Evolutionary conservation across 2,797 vertebrate species (phyloP), one percentile per base, ranked within the genome.

Genomic region (Platalea minor): DNA sequence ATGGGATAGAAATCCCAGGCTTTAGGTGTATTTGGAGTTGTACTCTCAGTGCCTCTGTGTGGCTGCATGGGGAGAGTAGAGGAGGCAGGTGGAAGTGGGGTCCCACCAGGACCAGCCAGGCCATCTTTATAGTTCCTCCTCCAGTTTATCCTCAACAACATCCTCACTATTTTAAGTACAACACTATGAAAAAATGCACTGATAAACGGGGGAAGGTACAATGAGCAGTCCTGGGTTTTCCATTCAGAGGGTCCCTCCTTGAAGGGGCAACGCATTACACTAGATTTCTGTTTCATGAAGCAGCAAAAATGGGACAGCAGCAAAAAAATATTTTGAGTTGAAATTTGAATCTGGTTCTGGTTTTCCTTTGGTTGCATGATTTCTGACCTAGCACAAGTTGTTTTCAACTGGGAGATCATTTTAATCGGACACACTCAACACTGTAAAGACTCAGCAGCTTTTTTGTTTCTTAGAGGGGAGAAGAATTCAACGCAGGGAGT

Each of bases 41-140:
- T 39, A 25, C 35, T 54, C 31, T 50, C 31, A 10, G 59, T 43
- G 39, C 31, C 26, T 28, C 31, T n/a, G 31, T 3, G 39, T 1
- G 0, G 35, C 82, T 3, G 3, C 0, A 0, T 20, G 33, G 17
- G 33, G 51, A 56, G 17, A 11, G 12, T 33, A 24, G 41, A 59
- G 45, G 35, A 39, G 23, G 65, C 19, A 23, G 46, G 33, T 65
- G 29, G 46, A 46, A 61, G 24, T 5, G n/a, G 28, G 29, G 43
- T 63, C 37, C 63, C 46, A 46, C 2, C 1, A 54, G 77, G 31
- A 82, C 29, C 46, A 82, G 31, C 18, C 61, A 60, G 19, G 45
- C 13, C 26, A 68, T 9, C 29, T 59, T 75, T 26, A 53, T 21
- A 50, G 18, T 8, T 39, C 24, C 25, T 86, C 17, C 54, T 88